Percentiles rank a stretch among this genome's conserved stretches.
These are phyloP conservation scores for Caloenas nicobarica DNA, from an alignment of 2,113 vertebrate species.

Conservation along the genomic window DNA sequence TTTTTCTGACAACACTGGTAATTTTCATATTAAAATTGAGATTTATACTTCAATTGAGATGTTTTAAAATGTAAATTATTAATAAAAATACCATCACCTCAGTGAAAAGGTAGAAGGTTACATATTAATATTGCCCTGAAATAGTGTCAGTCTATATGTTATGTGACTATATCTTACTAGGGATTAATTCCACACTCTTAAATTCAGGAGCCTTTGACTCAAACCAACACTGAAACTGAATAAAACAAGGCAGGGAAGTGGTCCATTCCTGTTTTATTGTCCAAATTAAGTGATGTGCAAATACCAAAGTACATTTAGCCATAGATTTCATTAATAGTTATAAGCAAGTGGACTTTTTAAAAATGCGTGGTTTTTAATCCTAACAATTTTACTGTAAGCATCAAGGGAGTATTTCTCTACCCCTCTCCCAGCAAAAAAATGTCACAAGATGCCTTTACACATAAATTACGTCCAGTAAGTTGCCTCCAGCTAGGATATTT, in stretches of 20 bases:
- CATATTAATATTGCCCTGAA: background rate
- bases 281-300: background rate
- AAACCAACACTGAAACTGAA: background rate
- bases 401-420: background rate
- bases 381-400: background rate
- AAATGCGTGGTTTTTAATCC: background rate
- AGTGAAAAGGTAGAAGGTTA: background rate
- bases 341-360: background rate
- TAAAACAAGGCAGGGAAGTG: background rate
- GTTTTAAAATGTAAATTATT: background rate
- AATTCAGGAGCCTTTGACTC: background rate
- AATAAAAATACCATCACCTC: background rate
- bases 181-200: background rate
- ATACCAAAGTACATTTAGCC: background rate
- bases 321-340: background rate
- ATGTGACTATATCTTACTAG: background rate
- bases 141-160: background rate
- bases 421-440: background rate
- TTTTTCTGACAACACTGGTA: background rate
- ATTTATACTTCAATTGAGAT: background rate
- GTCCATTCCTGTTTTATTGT: background rate
- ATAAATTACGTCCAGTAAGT: background rate
- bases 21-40: background rate
- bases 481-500: background rate
- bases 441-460: background rate